Conservation (phyloP, 1,140 invertebrate species). For the Caerostris darwini region DNA sequence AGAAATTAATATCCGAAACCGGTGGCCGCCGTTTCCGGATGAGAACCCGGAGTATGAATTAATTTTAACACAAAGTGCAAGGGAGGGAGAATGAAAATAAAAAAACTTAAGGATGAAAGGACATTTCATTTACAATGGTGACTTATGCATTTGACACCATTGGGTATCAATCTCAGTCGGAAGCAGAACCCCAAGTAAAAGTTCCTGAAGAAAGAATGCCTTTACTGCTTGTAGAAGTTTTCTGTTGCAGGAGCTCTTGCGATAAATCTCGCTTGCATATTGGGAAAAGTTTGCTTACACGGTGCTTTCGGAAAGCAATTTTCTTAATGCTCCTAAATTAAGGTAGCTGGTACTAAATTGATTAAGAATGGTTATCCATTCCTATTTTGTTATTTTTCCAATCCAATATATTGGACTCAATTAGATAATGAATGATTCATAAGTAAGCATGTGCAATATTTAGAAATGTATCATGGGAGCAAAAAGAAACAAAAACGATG, state of each 20-base stretch:
- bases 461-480: no score
- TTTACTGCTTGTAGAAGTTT: conserved; percentile 2
- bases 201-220: neutral
- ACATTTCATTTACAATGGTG: conserved; percentile 39
- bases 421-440: neutral
- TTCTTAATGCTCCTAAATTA: conserved; percentile 45
- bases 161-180: conserved; percentile 39
- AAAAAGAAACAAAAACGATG: no score
- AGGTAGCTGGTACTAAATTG: neutral
- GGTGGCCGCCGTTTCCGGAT: no score
- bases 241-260: neutral
- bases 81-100: neutral
- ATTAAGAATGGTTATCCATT: neutral
- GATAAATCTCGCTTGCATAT: conserved; percentile 29
- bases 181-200: neutral
- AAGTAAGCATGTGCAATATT: no score
- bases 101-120: neutral
- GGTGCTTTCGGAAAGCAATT: conserved; percentile 40
- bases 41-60: neutral
- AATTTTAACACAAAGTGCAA: neutral
- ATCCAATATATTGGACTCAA: no score
- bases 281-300: neutral
- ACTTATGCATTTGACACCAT: conserved; percentile 31
- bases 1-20: neutral
- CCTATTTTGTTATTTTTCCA: neutral